Base-by-base conservation (phyloP, 2,888 invertebrate genomes). In the Congeria kusceri region DNA sequence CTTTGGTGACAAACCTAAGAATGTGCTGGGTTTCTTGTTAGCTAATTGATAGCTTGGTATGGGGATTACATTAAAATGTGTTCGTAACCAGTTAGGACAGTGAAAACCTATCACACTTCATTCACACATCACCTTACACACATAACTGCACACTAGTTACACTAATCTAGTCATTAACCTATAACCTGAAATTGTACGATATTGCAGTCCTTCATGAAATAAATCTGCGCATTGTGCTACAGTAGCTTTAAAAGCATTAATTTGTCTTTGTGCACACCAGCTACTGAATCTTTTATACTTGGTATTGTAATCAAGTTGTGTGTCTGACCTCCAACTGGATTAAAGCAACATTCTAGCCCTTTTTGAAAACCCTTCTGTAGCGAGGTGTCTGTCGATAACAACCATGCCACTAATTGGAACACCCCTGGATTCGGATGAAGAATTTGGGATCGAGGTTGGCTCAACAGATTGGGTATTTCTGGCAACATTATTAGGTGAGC, bases 381-480 rank as follows among this genome's bases (percentile, higher is more conserved):
- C 15, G 32, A 78, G 67, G 9, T 61, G 25, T 75, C 56, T 39
- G 75, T 77, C 49, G 78, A 81, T 67, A 81, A 64, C 67, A 73
- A 29, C 71, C 71, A 78, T 63, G 81, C 81, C 62, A 71, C 67
- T 28, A 81, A 68, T 25, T 65, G 70, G 62, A 78, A 69, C 18
- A 71, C 53, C 28, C 70, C 64, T 9, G 75, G 77, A 49, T 69
- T 58, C 20, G 77, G 77, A 47, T 81, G 78, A 47, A 15, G 71
- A 15, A 81, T 71, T 58, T 63, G 27, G 32, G 69, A 29, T 23
- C 59, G 67, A n/a, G 78, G 76, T 39, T 83, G 83, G 3, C 65
- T 27, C 23, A 73, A 57, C 13, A 76, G 65, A 59, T 72, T 69
- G 56, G 59, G 65, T 5, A 15, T 13, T 7, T 39, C 25, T 46